Conservation (phyloP, 2,113 vertebrate species). For the Oxygymnocypris stewartii region DNA sequence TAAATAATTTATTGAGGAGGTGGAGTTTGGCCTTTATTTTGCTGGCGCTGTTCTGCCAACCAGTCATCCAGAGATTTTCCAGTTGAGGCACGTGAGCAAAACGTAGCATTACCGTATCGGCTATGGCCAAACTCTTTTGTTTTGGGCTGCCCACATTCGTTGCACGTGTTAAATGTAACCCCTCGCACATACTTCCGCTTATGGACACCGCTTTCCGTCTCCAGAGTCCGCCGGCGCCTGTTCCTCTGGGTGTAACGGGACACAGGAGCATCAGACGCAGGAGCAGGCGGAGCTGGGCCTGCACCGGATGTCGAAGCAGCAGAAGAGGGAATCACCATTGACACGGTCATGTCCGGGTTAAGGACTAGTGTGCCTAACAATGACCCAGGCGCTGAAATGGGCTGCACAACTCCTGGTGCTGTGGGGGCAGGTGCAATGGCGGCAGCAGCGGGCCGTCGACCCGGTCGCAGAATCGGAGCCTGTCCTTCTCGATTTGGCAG, state of each 20-base stretch:
- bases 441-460: neutral
- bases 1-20: too few species aligned
- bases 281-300: neutral
- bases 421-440: neutral
- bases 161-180: too few species aligned
- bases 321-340: neutral
- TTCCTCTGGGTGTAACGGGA: constrained; percentile 10
- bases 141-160: too few species aligned
- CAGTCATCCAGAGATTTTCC: too few species aligned
- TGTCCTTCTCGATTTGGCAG: constrained; percentile 10
- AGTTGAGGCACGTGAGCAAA: too few species aligned
- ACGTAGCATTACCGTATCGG: too few species aligned
- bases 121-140: too few species aligned
- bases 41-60: too few species aligned
- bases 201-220: neutral
- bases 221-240: neutral
- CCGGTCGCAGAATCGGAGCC: constrained; percentile 17
- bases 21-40: too few species aligned
- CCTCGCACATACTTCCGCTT: too few species aligned
- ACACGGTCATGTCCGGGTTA: constrained; percentile 13
- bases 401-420: neutral
- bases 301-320: neutral
- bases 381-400: neutral
- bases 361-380: constrained; percentile 4
- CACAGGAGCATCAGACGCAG: too few species aligned